Evolutionary conservation across 2,888 invertebrate species (phyloP).

Genomic region (Folsomia candida): DNA sequence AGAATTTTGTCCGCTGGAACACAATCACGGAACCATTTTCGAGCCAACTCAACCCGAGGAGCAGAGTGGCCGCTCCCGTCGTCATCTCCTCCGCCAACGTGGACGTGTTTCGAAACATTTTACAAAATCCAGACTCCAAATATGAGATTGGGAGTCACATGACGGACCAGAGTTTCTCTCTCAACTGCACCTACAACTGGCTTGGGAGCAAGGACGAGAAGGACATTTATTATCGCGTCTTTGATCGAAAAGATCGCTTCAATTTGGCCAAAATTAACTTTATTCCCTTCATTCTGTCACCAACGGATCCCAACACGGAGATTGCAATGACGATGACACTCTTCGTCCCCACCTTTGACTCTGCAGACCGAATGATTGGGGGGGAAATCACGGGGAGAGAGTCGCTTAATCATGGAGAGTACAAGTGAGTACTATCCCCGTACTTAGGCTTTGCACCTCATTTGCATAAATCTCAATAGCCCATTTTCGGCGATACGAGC

Average conservation of each 20-base stretch:
- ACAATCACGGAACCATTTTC: constrained; percentile 79
- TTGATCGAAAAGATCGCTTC: constrained; percentile 78
- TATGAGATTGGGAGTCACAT: constrained; percentile 95
- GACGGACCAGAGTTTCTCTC: constrained; percentile 84
- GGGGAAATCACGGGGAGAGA: constrained; percentile 92
- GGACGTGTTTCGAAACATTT: constrained; percentile 81
- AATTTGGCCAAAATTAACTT: constrained; percentile 90
- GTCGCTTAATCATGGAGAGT: constrained; percentile 72
- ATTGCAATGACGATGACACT: constrained; percentile 73
- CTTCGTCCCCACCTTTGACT: constrained; percentile 74
- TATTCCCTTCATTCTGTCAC: constrained; percentile 85
- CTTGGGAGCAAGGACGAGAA: constrained; percentile 72
- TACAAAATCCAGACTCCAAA: constrained; percentile 82
- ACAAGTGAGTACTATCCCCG: constrained; percentile 60
- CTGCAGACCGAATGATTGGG: constrained; percentile 71
- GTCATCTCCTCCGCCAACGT: constrained; percentile 84
- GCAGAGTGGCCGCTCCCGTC: constrained; percentile 86
- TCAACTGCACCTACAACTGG: constrained; percentile 95
- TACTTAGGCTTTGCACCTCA: too few relatives aligned
- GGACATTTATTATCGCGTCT: constrained; percentile 61
- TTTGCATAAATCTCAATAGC: too few relatives aligned
- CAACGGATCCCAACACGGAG: constrained; percentile 82
- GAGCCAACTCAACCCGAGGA: constrained; percentile 77
- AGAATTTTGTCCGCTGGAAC: constrained; percentile 84
- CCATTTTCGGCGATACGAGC: too few relatives aligned